Base-by-base conservation (phyloP, 2,888 invertebrate genomes). In the Autographa gamma region DNA sequence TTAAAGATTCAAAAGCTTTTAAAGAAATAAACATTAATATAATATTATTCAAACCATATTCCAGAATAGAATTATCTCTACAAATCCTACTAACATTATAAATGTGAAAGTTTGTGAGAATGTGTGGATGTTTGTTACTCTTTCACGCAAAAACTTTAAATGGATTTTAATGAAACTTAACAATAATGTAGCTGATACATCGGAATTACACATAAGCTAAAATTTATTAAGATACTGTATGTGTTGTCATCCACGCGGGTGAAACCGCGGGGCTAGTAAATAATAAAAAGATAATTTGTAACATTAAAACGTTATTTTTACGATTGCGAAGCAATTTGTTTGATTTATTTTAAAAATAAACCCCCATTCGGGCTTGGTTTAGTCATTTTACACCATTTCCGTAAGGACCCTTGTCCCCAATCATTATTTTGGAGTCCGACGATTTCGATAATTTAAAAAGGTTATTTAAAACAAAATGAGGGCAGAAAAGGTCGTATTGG, bases 291-390 rank as follows among this genome's bases (percentile, higher is more conserved):
- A 54, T 19, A 56, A 56, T 56, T 74, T 14, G 31, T n/a, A 58
- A 79, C 56, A 74, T 79, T 61, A 74, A 78, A 76, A 66, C 43
- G n/a, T 74, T 61, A 25, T 58, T 38, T 56, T 76, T 63, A 66
- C 65, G 76, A 79, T 66, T 79, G 71, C 67, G 71, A 80, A 77
- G 69, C 73, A 80, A 82, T 80, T 80, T 82, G 54, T 77, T 54
- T 80, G 75, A 80, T 82, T 83, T 82, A 82, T 81, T 82, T 70
- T 60, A 48, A 72, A 77, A 80, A 74, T 80, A 69, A 68, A 71
- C 71, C 69, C 41, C 60, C 52, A 65, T 71, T 63, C 11, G 11
- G 38, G 60, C 63, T 43, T 43, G 63, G 69, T 38, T 74, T 80
- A 73, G 74, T 70, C 83, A 79, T 83, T 81, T 82, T 65, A 71